Base-by-base conservation (phyloP, 2,113 vertebrate genomes). In the Recurvirostra avosetta region DNA sequence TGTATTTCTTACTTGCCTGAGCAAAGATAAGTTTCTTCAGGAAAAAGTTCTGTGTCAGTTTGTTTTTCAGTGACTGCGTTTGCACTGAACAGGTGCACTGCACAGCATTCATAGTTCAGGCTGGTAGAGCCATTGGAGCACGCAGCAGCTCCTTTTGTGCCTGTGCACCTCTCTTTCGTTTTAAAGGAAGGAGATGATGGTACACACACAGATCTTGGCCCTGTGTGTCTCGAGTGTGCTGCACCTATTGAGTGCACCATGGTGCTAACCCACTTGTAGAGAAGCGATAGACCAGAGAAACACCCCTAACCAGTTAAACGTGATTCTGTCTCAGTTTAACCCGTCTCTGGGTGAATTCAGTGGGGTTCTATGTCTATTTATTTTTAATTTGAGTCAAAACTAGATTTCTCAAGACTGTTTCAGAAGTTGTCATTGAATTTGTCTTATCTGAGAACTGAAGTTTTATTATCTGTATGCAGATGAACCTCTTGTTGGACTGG, bases 161-260 rank as follows among this genome's bases (percentile, higher is more conserved):
- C 58, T 79, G 17, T 58, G 61, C 2, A 3, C 8, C 36, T 47
- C 72, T 0, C 1, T 61, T 86, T 41, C 21, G 41, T 74, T 45
- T 61, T 7, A 32, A 41, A 81, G 49, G 50, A 73, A 49, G 25
- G 30, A 40, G 50, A 25, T 45, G 36, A 20, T 63, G 65, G 4
- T 67, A 22, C 3, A 2, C 29, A 45, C 55, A 21, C 25, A 4
- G 40, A 22, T 49, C 41, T 53, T 74, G 41, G 53, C 25, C 36
- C 43, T 2, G 0, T 0, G 12, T 50, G 49, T 22, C 49, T 50
- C 3, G 6, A 52, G 45, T 17, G 34, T 45, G n/a, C 76, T 81
- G 5, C 17, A 23, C 12, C 22, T 50, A 13, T 50, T 50, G 49
- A 23, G 12, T 50, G 22, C 11, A 55, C 13, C 0, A 0, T 18